A percentile compares a stretch with the other conserved stretches of the same genome.
phyloP scores from a whole-genome alignment of 2,797 vertebrate genomes.

The Schizopygopsis pylzovi region DNA sequence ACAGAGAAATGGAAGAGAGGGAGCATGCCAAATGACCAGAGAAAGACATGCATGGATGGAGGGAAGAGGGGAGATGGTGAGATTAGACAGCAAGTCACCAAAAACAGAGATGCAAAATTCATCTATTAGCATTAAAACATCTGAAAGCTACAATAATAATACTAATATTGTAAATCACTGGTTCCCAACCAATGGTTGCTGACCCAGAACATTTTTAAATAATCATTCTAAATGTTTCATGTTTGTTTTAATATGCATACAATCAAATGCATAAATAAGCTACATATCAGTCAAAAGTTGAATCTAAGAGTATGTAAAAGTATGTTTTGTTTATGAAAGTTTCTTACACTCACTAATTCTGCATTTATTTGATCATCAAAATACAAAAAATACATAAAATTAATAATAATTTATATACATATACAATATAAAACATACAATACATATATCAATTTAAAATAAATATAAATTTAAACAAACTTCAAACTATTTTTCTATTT shows the following conservation, averaged over 20 bases:
- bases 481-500: no score
- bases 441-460: no score
- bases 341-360: neutral
- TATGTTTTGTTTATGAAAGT: neutral
- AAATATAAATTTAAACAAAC: no score
- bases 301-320: no score
- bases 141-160: neutral
- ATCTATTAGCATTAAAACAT: neutral
- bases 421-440: no score
- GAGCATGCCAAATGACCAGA: conserved; percentile 60
- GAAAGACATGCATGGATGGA: conserved; percentile 59
- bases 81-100: conserved; percentile 52
- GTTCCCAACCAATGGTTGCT: conserved; percentile 30
- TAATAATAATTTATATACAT: neutral
- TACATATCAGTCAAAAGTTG: neutral
- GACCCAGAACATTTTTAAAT: neutral
- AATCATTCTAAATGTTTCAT: no score
- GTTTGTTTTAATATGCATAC: neutral
- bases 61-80: conserved; percentile 54
- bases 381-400: no score
- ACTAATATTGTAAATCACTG: neutral
- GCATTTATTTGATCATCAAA: neutral
- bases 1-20: conserved; percentile 53
- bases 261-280: neutral
- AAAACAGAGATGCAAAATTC: neutral